Base-by-base conservation (phyloP, 2,113 vertebrate genomes). In the Deroptyus accipitrinus region DNA sequence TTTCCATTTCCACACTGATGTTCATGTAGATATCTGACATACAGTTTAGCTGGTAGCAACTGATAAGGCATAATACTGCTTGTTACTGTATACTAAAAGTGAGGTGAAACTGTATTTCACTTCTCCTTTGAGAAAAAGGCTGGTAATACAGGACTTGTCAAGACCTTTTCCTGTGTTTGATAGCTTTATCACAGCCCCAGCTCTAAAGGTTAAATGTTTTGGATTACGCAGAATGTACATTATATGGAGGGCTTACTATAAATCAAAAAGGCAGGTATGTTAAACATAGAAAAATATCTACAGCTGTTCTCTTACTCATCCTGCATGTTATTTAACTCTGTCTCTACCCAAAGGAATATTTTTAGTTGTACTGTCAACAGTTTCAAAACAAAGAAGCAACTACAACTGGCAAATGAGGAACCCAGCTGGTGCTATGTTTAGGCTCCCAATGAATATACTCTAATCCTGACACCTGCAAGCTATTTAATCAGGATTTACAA, bases 401-500 rank as follows among this genome's bases (percentile, higher is more conserved):
- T 98, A 98, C 96, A 98, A 97, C 98, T 98, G 98, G 98, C 98
- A 99, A 98, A 98, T 97, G 98, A 98, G 98, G 97, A 98, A 98
- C 97, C 98, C 99, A 99, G 99, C 99, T 99, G 99, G 98, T 97
- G 96, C 97, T 98, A 90, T 97, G 98, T 98, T 98, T 98, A 98
- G 98, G 98, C 98, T 98, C 98, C 98, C 98, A 97, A 98, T 98
- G 98, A 98, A 98, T 98, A 98, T 98, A 98, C 98, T 99, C 99
- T 99, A 99, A 99, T 99, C 98, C 98, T 98, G 99, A 99, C 99
- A 99, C 99, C 99, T 99, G 99, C 98, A 99, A 99, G 98, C 98
- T 98, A 99, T 99, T 99, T 99, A 98, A 98, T 99, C 98, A 98
- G 98, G 98, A 99, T 99, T 99, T 99, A 99, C 98, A 99, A 98